Base-by-base conservation (phyloP, 2,797 vertebrate genomes). In the Pseudochaenichthys georgianus region DNA sequence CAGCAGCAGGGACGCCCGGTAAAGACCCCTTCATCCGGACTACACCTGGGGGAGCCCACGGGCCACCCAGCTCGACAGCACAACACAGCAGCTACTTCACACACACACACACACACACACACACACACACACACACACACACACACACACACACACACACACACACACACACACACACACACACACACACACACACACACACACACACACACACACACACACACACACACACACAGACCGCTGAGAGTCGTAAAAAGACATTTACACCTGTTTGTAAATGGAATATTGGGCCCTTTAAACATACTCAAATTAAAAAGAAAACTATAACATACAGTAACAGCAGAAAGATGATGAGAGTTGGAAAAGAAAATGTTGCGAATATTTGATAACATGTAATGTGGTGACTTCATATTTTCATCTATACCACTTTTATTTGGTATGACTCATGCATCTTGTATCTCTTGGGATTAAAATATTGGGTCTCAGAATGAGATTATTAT, bases 1-100 rank as follows among this genome's bases (percentile, higher is more conserved):
- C 68, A 76, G 80, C 89, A 86, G 82, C 57, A 55, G 87, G 89
- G 89, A 88, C 66, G 19, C 59, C 70, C 73, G 70, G 17, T 87
- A 85, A 89, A 93, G 86, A 92, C 81, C 88, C 82, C 82, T 91
- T 93, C 92, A 93, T 94, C 87, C 90, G 74, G 88, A 89, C 89
- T 87, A 90, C 90, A 93, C 93, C 91, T 92, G 89, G 83, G 94
- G 93, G 90, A 93, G 88, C 82, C 87, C 74, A 84, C 48, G 54
- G 89, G 88, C 89, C 84, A 83, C 89, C 90, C 87, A 73, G 88
- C 87, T 86, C 79, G 11, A 81, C 80, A 81, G 74, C 64, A 82
- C 59, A 76, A 60, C 62, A 59, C 73, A 67, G 81, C 68, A 77
- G 68, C 67, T 38, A 64, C 68, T 50, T 60, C 62, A 66, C 72